Evolutionary conservation across 2,113 vertebrate species (phyloP), one percentile per base, ranked within the genome.

Genomic region (Microtus oregoni): DNA sequence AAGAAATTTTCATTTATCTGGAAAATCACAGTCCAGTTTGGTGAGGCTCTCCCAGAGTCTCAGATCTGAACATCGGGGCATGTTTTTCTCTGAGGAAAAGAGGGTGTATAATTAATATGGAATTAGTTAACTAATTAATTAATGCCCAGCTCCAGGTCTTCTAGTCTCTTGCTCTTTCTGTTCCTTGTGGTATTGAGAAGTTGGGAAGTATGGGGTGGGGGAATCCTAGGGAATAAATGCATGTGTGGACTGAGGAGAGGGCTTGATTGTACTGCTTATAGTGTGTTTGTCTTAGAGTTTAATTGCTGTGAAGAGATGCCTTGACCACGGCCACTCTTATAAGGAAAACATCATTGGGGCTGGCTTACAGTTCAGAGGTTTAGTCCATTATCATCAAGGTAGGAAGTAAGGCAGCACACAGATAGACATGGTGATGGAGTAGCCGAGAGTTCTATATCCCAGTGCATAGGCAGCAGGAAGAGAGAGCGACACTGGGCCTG

Each of bases 11-110:
- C 15, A 76, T 89, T 91, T 83, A 50, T 81, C 0, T 35, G 44
- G 68, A 55, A 81, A 88, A 41, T 67, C 58, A 50, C 94, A 92
- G 79, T 82, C 41, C 61, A 91, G 6, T 89, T 26, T 82, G 94
- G n/a, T 65, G 61, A 47, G 83, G 90, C 89, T 86, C 32, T 58
- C 50, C 78, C 1, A 2, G 32, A 87, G 3, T 96, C 94, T 14
- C 78, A 93, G 61, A 67, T 95, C 0, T 92, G 50, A 92, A 50
- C 55, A 38, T 72, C 30, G 87, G 67, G 72, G 7, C 6, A 55
- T 90, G 55, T 93, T 97, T 92, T 92, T 13, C 32, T 70, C 38
- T 88, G 67, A 87, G 47, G 7, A 86, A 35, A 79, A 20, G 50
- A 12, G 73, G 14, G 22, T 82, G 7, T 41, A 17, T 78, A 35